Conservation (phyloP, 2,113 vertebrate species). For the Alouatta palliata region DNA sequence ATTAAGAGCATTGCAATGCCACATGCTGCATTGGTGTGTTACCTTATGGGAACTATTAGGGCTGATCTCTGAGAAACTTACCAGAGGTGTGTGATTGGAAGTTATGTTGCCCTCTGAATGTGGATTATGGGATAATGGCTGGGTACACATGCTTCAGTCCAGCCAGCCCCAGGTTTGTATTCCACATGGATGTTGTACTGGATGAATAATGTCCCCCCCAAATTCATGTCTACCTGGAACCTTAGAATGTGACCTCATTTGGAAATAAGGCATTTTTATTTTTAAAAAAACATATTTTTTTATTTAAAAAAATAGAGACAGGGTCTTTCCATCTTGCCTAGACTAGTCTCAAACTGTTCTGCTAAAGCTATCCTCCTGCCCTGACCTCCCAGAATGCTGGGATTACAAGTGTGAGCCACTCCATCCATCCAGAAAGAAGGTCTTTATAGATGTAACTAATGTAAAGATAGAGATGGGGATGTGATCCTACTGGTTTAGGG, state of each 20-base stretch:
- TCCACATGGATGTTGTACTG: too few relatives aligned
- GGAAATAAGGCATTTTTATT: background rate
- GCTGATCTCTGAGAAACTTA: background rate
- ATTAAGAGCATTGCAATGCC: too few relatives aligned
- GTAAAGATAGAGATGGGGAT: background rate
- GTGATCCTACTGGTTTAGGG: background rate
- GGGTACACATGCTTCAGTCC: background rate
- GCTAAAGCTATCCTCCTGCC: too few relatives aligned
- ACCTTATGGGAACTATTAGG: background rate
- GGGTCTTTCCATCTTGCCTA: too few relatives aligned
- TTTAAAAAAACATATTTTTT: too few relatives aligned
- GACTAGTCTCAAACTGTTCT: too few relatives aligned
- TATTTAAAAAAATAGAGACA: too few relatives aligned
- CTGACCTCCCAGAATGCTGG: too few relatives aligned
- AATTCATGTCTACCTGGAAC: background rate
- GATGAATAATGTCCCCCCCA: background rate
- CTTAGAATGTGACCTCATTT: background rate
- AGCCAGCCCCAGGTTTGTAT: background rate
- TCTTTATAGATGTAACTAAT: background rate
- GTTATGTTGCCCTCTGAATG: rapidly evolving
- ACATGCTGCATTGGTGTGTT: rapidly evolving
- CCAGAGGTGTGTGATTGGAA: background rate
- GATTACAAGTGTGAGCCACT: too few relatives aligned
- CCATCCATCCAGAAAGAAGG: background rate
- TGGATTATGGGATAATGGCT: rapidly evolving